Conservation (phyloP, 2,113 vertebrate genomes). For the Nycticryphes semicollaris region DNA sequence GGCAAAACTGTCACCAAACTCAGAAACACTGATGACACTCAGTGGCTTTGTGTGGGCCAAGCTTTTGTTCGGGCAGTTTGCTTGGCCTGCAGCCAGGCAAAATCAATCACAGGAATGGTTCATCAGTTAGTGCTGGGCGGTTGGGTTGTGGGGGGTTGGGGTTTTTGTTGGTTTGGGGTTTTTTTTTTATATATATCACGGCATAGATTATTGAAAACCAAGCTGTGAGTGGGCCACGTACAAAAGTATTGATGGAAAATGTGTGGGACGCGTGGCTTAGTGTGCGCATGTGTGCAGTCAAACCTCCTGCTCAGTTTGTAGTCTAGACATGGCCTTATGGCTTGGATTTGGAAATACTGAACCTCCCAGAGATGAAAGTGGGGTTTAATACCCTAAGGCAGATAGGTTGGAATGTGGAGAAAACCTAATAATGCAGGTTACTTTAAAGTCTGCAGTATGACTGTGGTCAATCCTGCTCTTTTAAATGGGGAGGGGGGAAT, state of each 20-base stretch:
- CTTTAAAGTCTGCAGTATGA: constrained; percentile 48
- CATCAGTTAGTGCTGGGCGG: neutral
- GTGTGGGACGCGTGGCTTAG: neutral
- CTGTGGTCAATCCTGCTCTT: constrained; percentile 21
- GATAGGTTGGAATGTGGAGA: constrained; percentile 51
- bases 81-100: constrained; percentile 18
- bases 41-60: constrained; percentile 21
- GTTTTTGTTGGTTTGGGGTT: too few relatives aligned
- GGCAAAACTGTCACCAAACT: neutral
- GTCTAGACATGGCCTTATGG: constrained; percentile 61
- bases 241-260: neutral
- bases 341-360: constrained; percentile 51
- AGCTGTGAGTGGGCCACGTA: neutral
- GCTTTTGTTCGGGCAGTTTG: constrained; percentile 41
- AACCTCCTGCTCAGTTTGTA: constrained; percentile 31
- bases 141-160: neutral
- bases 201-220: neutral
- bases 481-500: constrained; percentile 3
- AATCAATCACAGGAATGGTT: constrained; percentile 10
- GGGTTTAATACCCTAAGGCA: constrained; percentile 51
- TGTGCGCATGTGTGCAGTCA: constrained; percentile 28
- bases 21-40: neutral
- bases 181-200: neutral
- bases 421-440: constrained; percentile 49
- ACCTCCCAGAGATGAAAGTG: constrained; percentile 50